phyloP scores from a whole-genome alignment of 2,113 vertebrate genomes.

The Halcyon senegalensis region DNA sequence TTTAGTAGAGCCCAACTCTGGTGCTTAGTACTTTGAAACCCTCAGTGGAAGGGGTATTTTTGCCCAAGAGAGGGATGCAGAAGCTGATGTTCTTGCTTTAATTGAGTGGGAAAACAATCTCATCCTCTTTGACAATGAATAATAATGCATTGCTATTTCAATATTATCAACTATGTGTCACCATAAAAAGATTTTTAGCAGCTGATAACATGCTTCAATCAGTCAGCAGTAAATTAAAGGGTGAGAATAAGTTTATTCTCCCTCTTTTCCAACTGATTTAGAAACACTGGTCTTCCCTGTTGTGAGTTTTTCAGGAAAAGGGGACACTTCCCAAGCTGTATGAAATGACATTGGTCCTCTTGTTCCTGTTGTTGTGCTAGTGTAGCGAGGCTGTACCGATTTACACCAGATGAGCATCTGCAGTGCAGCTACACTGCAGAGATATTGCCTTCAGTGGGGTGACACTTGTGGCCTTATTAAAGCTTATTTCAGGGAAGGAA shows the following conservation, averaged over 20 bases:
- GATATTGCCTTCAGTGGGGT: background rate
- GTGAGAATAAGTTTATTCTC: background rate
- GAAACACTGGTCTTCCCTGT: background rate
- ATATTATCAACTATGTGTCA: background rate
- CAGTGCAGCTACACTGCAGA: background rate
- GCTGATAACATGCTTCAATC: background rate
- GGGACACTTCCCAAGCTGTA: background rate
- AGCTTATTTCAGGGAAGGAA: background rate
- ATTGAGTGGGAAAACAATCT: background rate
- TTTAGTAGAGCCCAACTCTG: background rate
- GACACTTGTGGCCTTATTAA: background rate
- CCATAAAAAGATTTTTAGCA: slow-evolving; percentile 16
- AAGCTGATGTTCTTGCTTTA: background rate
- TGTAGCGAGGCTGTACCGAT: background rate
- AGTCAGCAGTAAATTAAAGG: background rate
- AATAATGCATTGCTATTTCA: background rate
- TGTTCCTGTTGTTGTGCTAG: background rate
- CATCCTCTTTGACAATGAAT: background rate
- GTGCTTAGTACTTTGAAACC: background rate
- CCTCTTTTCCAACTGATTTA: background rate
- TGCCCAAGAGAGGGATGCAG: background rate
- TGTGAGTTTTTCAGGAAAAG: background rate
- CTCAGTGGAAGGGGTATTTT: background rate
- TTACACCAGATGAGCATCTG: background rate
- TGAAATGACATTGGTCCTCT: background rate